Evolutionary conservation across 2,888 invertebrate species (phyloP).

Genomic region (Monoplex corrugatus): DNA sequence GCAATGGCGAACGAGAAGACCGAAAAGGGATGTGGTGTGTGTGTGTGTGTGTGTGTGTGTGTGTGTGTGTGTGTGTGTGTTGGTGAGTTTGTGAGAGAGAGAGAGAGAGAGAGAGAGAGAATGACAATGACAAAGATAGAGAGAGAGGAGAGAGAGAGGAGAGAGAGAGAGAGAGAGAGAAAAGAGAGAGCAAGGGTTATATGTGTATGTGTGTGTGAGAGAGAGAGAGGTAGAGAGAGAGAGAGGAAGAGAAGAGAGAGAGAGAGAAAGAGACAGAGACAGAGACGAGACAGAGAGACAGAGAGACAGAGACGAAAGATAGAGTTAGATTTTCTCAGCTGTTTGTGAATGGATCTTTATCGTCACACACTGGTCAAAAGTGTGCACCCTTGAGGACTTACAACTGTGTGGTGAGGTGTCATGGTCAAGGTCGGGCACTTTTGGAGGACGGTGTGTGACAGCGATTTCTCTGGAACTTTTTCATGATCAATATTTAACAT

Average conservation of each 20-base stretch:
- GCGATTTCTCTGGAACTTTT: too few relatives aligned
- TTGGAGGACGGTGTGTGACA: too few relatives aligned
- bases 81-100: background rate
- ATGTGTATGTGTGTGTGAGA: too few relatives aligned
- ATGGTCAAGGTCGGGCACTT: too few relatives aligned
- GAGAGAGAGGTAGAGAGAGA: background rate
- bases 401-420: too few relatives aligned
- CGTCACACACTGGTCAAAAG: too few relatives aligned
- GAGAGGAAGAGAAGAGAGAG: background rate
- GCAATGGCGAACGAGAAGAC: too few relatives aligned
- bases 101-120: background rate
- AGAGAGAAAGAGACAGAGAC: slow-evolving; percentile 10
- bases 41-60: background rate
- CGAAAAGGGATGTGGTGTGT: too few relatives aligned
- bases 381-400: too few relatives aligned
- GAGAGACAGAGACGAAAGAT: slow-evolving; percentile 12
- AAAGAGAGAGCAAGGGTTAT: background rate
- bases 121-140: background rate
- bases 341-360: too few relatives aligned
- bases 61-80: background rate
- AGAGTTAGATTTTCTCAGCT: too few relatives aligned
- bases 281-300: background rate
- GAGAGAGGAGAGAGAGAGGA: slow-evolving; percentile 40
- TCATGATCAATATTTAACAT: too few relatives aligned
- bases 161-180: slow-evolving; percentile 29